phyloP scores from a whole-genome alignment of 2,113 vertebrate species.

The Pungitius pungitius region DNA sequence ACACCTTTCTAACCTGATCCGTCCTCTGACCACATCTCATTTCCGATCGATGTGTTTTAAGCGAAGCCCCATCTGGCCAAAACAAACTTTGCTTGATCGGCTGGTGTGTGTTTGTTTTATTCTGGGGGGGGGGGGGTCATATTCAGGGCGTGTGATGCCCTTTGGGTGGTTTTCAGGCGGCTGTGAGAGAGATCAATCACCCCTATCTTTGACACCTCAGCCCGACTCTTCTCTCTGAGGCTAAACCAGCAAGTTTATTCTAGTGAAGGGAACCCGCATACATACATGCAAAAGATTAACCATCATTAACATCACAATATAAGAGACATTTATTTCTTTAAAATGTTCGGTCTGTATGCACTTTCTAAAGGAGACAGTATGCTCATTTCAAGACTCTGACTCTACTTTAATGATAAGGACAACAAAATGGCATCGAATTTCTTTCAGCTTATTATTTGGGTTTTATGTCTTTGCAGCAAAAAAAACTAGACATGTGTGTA shows the following conservation, averaged over 20 bases:
- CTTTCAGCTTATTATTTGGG: background rate
- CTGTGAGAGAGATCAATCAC: slow-evolving; percentile 39
- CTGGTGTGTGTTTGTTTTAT: slow-evolving; percentile 61
- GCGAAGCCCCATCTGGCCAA: slow-evolving; percentile 40
- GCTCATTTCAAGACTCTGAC: no score
- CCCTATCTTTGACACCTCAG: slow-evolving; percentile 38
- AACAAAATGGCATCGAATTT: background rate
- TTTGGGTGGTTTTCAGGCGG: slow-evolving; percentile 44
- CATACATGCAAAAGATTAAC: background rate
- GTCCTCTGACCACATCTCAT: slow-evolving; percentile 66
- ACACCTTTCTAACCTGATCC: slow-evolving; percentile 42
- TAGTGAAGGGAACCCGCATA: background rate
- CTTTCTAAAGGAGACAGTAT: background rate
- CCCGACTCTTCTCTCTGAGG: slow-evolving; percentile 10
- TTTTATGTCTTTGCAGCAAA: no score
- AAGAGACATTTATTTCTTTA: background rate
- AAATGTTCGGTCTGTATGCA: no score
- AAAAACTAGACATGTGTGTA: background rate
- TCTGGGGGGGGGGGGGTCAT: slow-evolving; percentile 34
- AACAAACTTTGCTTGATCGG: slow-evolving; percentile 55
- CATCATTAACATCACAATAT: background rate
- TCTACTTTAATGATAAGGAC: background rate
- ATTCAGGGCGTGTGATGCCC: slow-evolving; percentile 32
- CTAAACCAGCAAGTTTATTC: background rate
- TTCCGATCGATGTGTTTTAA: slow-evolving; percentile 74